These are phyloP conservation scores for Gobio gobio DNA, from an alignment of 2,113 vertebrate genomes.

Conservation along the genomic window DNA sequence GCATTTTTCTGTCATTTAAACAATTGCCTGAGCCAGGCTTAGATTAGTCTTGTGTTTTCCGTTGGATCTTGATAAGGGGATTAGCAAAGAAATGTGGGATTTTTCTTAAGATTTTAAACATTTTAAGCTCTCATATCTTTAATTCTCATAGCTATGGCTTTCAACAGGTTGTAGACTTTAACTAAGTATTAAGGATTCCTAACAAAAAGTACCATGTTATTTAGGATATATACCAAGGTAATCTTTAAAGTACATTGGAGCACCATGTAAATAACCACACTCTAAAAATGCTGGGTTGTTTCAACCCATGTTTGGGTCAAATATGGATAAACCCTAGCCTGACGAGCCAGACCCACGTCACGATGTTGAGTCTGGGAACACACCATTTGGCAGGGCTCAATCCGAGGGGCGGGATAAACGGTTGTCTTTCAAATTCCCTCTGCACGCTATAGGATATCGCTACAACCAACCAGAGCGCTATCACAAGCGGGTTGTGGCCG, in stretches of 20 bases:
- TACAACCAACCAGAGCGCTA: too few relatives aligned
- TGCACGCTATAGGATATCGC: too few relatives aligned
- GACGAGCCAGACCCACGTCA: too few relatives aligned
- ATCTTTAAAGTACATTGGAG: neutral
- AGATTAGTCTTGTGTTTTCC: constrained; percentile 39
- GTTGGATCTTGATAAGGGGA: neutral
- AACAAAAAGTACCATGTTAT: neutral
- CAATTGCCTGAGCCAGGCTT: constrained; percentile 30
- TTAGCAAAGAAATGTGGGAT: constrained; percentile 27
- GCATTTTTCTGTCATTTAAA: constrained; percentile 44
- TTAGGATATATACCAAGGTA: neutral
- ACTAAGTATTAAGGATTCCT: neutral
- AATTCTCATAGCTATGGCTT: neutral
- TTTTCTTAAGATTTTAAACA: neutral
- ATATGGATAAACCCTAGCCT: too few relatives aligned
- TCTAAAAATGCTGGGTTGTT: too few relatives aligned
- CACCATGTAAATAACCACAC: neutral
- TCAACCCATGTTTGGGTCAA: too few relatives aligned
- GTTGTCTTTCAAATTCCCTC: too few relatives aligned
- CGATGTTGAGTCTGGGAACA: too few relatives aligned
- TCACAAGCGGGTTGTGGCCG: too few relatives aligned
- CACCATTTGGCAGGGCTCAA: too few relatives aligned
- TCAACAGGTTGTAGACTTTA: neutral
- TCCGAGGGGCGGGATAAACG: too few relatives aligned
- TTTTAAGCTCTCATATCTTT: neutral